Percentiles rank a stretch among this genome's conserved stretches.
Evolutionary conservation across 2,888 invertebrate genomes (phyloP).

Genomic region (Stictocephala bisonia): DNA sequence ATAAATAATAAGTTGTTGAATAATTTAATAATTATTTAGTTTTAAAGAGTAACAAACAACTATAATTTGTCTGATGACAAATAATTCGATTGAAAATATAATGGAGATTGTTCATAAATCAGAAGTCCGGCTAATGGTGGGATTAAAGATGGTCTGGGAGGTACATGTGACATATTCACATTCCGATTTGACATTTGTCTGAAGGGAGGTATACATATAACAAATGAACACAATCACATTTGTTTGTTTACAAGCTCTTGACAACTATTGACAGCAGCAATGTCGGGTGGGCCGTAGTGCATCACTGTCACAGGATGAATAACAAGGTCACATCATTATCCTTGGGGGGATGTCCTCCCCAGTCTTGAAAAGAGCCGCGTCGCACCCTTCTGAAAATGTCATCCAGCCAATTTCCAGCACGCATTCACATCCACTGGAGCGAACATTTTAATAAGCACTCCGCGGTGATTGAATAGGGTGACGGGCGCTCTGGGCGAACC

Average conservation of each 20-base stretch:
- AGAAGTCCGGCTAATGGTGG: too few relatives aligned
- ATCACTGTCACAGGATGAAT: slow-evolving; percentile 47
- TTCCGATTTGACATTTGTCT: too few relatives aligned
- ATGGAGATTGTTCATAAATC: too few relatives aligned
- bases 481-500: slow-evolving; percentile 1
- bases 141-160: too few relatives aligned
- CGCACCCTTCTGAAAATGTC: slow-evolving; percentile 48
- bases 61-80: too few relatives aligned
- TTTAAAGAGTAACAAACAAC: too few relatives aligned
- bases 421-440: slow-evolving; percentile 50
- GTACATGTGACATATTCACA: too few relatives aligned
- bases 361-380: slow-evolving; percentile 48
- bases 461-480: slow-evolving; percentile 49
- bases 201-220: neutral
- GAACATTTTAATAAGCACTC: slow-evolving; percentile 52
- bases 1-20: too few relatives aligned
- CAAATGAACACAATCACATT: slow-evolving; percentile 35
- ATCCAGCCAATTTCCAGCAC: slow-evolving; percentile 50
- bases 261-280: slow-evolving; percentile 41
- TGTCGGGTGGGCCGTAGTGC: slow-evolving; percentile 28
- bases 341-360: slow-evolving; percentile 45
- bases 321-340: slow-evolving; percentile 50
- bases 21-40: too few relatives aligned
- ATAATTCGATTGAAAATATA: too few relatives aligned
- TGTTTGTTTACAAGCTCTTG: slow-evolving; percentile 26